A percentile compares a stretch with the other conserved stretches of the same genome.
Evolutionary conservation across 1,140 invertebrate species (phyloP).

Genomic region (Nylanderia fulva): DNA sequence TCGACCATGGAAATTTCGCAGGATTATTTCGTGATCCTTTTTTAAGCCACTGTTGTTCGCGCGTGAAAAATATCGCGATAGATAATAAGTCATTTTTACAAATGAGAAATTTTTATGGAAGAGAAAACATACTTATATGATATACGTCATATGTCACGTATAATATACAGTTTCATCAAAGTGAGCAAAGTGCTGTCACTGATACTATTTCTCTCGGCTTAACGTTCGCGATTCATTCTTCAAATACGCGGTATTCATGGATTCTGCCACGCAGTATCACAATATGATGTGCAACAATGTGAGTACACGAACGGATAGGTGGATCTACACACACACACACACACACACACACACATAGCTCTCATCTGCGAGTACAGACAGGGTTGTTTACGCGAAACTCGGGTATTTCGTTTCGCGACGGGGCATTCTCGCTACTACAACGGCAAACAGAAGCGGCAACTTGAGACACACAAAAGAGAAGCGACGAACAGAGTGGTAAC

Average conservation of each 20-base stretch:
- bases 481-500: slow-evolving; percentile 10
- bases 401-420: neutral
- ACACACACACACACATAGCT: too few species aligned
- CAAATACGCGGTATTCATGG: neutral
- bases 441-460: slow-evolving; percentile 69
- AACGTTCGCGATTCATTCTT: neutral
- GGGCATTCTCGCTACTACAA: slow-evolving; percentile 8
- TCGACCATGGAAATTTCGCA: neutral
- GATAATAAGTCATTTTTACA: neutral
- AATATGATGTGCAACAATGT: slow-evolving; percentile 28
- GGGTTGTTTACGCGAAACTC: slow-evolving; percentile 48
- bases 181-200: neutral
- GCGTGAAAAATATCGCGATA: neutral
- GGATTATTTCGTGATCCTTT: neutral
- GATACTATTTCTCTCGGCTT: neutral
- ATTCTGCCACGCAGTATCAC: neutral
- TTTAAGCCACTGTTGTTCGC: neutral
- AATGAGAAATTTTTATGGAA: neutral
- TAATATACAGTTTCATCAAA: neutral
- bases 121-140: neutral
- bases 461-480: slow-evolving; percentile 46
- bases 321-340: slow-evolving; percentile 43
- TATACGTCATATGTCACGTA: neutral
- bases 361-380: slow-evolving; percentile 21
- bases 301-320: neutral